A percentile compares a stretch with the other conserved stretches of the same genome.
Conservation (phyloP, 1,140 invertebrate genomes). For the Panonychus citri region DNA sequence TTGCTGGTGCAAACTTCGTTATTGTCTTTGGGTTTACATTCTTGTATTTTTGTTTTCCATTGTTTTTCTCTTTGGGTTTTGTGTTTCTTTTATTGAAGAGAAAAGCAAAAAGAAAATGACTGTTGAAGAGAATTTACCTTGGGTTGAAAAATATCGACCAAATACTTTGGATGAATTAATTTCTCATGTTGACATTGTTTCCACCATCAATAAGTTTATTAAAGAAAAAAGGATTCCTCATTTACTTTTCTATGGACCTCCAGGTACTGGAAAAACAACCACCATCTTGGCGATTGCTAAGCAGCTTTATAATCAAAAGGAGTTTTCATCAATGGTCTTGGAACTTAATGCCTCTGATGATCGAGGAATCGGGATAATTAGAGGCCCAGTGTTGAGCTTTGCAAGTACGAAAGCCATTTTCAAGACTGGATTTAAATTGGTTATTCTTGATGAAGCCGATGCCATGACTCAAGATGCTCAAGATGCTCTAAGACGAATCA, state of each 20-base stretch:
- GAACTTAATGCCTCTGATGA: slow-evolving; percentile 93
- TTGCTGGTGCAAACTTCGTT: no score
- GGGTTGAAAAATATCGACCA: slow-evolving; percentile 97
- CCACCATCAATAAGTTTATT: slow-evolving; percentile 34
- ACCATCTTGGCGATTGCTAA: slow-evolving; percentile 89
- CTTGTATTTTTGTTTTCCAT: no score
- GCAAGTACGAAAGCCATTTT: slow-evolving; percentile 91
- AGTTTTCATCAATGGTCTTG: slow-evolving; percentile 63
- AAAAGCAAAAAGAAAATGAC: no score
- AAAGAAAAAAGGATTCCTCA: slow-evolving; percentile 44
- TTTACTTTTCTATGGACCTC: slow-evolving; percentile 91
- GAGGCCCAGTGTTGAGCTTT: slow-evolving; percentile 89
- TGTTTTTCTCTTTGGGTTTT: no score
- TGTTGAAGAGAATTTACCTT: not conserved
- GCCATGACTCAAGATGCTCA: slow-evolving; percentile 99
- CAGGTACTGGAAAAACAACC: slow-evolving; percentile 94
- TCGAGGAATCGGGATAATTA: slow-evolving; percentile 84
- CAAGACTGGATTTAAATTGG: slow-evolving; percentile 75
- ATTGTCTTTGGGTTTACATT: no score
- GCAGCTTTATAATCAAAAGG: slow-evolving; percentile 63
- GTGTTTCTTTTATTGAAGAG: no score
- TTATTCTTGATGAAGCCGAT: slow-evolving; percentile 98
- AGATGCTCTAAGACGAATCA: slow-evolving; percentile 88
- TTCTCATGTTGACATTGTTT: slow-evolving; percentile 88
- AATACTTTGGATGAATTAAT: slow-evolving; percentile 69